phyloP scores from a whole-genome alignment of 2,888 invertebrate species.

The Kryphioiulus occultus region DNA sequence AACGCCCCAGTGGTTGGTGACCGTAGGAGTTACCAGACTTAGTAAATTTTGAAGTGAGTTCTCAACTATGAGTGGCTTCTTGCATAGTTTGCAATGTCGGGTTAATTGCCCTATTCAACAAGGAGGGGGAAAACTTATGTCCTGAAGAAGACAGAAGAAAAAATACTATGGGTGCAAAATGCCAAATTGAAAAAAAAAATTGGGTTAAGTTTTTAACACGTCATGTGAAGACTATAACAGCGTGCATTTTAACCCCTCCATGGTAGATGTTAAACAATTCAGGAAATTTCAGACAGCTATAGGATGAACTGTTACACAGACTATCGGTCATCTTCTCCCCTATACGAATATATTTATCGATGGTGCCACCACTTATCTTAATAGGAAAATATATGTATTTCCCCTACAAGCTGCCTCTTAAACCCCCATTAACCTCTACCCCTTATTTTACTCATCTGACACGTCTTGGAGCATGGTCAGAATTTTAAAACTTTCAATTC shows the following conservation, averaged over 20 bases:
- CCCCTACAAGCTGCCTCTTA: not conserved
- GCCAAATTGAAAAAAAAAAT: not conserved
- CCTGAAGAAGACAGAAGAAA: not conserved
- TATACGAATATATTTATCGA: not conserved
- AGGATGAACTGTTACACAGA: not conserved
- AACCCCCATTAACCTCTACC: conserved; percentile 26
- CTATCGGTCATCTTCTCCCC: conserved; percentile 11
- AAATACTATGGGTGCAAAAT: not conserved
- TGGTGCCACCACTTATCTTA: conserved; percentile 26
- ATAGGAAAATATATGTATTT: conserved; percentile 25
- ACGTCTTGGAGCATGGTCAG: not conserved
- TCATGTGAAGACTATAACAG: not conserved
- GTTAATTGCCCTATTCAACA: not conserved
- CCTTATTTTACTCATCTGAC: conserved; percentile 26
- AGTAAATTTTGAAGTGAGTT: not conserved
- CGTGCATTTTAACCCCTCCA: not conserved
- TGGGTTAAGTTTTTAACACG: not conserved
- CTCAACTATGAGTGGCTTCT: not conserved
- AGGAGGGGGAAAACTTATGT: not conserved
- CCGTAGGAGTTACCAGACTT: not conserved
- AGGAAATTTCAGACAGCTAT: not conserved
- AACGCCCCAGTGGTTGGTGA: not conserved
- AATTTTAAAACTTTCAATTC: not conserved
- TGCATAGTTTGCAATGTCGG: not conserved
- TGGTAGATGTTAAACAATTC: not conserved